Evolutionary conservation across 1,140 invertebrate species (phyloP), one percentile per base, ranked within the genome.

Genomic region (Hirudo medicinalis): DNA sequence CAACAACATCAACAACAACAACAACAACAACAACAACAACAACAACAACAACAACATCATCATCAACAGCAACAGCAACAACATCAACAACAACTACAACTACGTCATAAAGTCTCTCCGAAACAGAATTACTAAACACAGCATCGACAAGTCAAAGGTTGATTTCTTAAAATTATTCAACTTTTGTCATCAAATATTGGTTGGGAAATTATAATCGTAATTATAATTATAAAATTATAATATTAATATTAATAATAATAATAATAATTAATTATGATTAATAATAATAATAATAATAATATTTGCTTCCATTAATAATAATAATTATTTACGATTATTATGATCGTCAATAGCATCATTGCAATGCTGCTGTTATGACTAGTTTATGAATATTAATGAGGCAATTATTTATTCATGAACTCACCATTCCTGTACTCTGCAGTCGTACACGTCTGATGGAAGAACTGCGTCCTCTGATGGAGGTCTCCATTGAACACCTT

Each of bases 341-440:
- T 40, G 4, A 11, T 4, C 40, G 40, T 40, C 11, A 40, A 11
- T 5, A 49, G 11, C 43, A 49, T 36, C 43, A 49, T 17, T 49
- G 9, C 15, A 17, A 49, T 9, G 43, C 3, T 13, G 43, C 4
- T 49, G 43, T 17, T 17, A 9, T 49, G 43, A 49, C 9, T 2
- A 49, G 11, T 11, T 49, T 1, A 49, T 49, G 43, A 49, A 49
- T 49, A 49, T 49, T 49, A 17, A 49, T 49, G 43, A 49, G 43
- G 5, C 43, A 1, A 49, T 8, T 49, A 49, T 15, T 13, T 49
- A 49, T 49, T 49, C 43, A 13, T 49, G 43, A 63, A 63, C 57
- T 63, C 22, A 63, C 57, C 57, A 63, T 32, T 63, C 57, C 29
- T 63, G 57, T 13, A 63, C 22, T n/a, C 57, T 63, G 57, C 57